Base-by-base conservation (phyloP, 2,113 vertebrate species). In the Epinephelus fuscoguttatus region DNA sequence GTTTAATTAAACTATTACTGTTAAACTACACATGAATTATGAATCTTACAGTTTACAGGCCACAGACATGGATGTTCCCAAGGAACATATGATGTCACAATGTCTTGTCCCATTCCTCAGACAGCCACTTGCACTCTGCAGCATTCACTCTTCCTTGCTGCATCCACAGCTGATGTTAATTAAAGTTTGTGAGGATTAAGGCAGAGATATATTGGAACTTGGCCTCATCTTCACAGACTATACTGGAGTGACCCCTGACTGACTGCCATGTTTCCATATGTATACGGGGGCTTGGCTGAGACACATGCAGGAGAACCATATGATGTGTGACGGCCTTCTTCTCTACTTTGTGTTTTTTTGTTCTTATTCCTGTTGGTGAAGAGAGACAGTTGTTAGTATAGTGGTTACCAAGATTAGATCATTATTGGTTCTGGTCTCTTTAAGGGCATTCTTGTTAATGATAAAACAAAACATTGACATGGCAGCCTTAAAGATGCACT, bases 101-200 rank as follows among this genome's bases (percentile, higher is more conserved):
- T 10, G 27, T 33, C 42, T 17, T 49, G 70, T 73, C 55, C 56
- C 3, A 2, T 14, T 49, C 71, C 56, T 50, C 23, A 73, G 40
- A 57, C 69, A 0, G 6, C 50, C 50, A 19, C 55, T 37, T 37
- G 33, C 33, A 6, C 33, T 37, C 33, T 37, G 33, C 5, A 37
- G 42, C 11, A 13, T 23, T 23, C 70, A 59, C 23, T 49, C 5
- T 11, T 27, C 15, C 11, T 11, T 37, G 19, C 18, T 15, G 57
- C 23, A 1, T 3, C 9, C 71, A 61, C 71, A 73, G 56, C 72
- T 75, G 72, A 4, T 52, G 19, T 23, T 52, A 37, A 62, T 62
- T 62, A 37, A 37, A 52, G 59, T 40, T 13, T 6, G 3, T 33
- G 17, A 37, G 25, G 68, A 15, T 14, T 61, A 11, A 42, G 3